phyloP scores from a whole-genome alignment of 2,113 vertebrate genomes.

The Strix aluco region DNA sequence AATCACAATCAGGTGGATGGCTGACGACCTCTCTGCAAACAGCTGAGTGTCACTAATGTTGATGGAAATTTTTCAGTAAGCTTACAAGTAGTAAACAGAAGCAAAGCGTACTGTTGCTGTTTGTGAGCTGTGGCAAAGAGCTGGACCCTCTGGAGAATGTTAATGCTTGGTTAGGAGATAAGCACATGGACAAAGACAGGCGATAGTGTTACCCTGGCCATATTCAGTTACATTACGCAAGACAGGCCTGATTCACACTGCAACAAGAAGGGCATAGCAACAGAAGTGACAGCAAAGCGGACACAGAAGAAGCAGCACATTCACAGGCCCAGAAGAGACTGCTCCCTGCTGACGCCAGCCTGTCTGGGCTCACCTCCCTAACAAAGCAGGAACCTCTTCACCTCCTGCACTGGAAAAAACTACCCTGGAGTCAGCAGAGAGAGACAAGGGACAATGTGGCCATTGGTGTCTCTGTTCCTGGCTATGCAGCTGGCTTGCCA shows the following conservation, averaged over 20 bases:
- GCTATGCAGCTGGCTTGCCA: not conserved
- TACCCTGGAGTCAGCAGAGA: not conserved
- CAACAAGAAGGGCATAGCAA: conserved; percentile 10
- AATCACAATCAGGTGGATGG: not conserved
- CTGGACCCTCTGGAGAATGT: not conserved
- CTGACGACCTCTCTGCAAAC: not conserved
- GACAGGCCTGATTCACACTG: not conserved
- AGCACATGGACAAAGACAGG: not conserved
- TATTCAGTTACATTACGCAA: not conserved
- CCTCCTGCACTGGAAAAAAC: conserved; percentile 1
- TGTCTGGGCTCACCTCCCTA: not conserved
- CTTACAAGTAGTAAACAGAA: not conserved
- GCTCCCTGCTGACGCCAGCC: not conserved
- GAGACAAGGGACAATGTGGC: not conserved
- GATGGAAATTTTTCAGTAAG: not conserved
- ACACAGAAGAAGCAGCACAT: not conserved
- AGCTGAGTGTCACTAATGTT: not conserved
- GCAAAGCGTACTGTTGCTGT: not conserved
- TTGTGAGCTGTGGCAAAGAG: not conserved
- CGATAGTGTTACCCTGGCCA: not conserved
- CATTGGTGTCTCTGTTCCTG: not conserved
- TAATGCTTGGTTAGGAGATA: not conserved
- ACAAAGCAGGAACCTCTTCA: not conserved
- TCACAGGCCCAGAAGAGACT: not conserved
- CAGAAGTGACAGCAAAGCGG: not conserved